Percentiles rank a stretch among this genome's conserved stretches.
phyloP scores from a whole-genome alignment of 1,140 invertebrate genomes.

The Sinella curviseta region DNA sequence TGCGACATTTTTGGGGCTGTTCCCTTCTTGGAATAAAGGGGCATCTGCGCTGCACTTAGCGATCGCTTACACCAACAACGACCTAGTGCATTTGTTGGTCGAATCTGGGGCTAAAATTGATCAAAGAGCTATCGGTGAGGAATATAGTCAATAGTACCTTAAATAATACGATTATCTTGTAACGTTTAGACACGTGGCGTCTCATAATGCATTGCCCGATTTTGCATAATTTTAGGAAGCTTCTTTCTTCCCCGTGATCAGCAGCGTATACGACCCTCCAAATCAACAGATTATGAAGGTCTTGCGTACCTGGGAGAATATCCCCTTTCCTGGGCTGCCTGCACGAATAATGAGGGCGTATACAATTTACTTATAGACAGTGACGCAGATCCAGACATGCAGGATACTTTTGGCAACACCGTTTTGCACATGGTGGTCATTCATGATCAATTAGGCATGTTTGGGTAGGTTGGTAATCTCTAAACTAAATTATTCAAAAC shows the following conservation, averaged over 20 bases:
- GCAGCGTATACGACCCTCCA: conserved; percentile 70
- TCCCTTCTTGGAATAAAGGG: conserved; percentile 58
- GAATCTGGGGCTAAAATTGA: conserved; percentile 86
- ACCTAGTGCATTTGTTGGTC: conserved; percentile 88
- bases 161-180: neutral
- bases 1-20: neutral
- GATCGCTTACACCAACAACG: conserved; percentile 94
- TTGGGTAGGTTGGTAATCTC: neutral
- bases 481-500: neutral
- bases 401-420: conserved; percentile 92
- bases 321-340: conserved; percentile 93
- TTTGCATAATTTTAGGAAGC: conserved; percentile 67
- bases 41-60: conserved; percentile 92
- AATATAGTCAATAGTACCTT: conserved; percentile 47
- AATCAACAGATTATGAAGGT: conserved; percentile 90
- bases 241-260: conserved; percentile 91
- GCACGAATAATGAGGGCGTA: conserved; percentile 93
- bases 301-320: conserved; percentile 94
- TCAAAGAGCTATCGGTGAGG: conserved; percentile 86
- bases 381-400: conserved; percentile 84
- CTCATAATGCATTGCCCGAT: no score
- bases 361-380: conserved; percentile 91
- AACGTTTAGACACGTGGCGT: neutral
- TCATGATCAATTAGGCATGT: conserved; percentile 74
- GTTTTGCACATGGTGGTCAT: conserved; percentile 98